phyloP scores from a whole-genome alignment of 2,113 vertebrate genomes.

The Misgurnus anguillicaudatus region DNA sequence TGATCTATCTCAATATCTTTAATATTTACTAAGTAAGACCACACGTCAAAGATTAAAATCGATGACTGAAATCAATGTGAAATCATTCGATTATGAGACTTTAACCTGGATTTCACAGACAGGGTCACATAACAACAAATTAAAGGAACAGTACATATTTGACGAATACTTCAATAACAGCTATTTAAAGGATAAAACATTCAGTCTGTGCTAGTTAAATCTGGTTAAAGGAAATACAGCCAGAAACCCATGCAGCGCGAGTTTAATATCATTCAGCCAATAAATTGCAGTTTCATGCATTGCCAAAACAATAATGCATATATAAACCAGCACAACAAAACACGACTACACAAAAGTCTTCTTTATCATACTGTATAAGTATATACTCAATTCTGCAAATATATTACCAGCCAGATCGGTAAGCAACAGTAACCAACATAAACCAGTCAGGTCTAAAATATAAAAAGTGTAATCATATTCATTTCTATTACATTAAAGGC shows the following conservation, averaged over 20 bases:
- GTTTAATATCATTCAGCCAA: slow-evolving; percentile 13
- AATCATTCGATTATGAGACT: too few relatives aligned
- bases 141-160: not conserved
- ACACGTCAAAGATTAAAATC: too few relatives aligned
- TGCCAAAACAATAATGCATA: slow-evolving; percentile 23
- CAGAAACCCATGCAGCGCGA: not conserved
- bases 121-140: slow-evolving; percentile 1
- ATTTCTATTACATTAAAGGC: too few relatives aligned
- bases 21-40: too few relatives aligned
- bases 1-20: too few relatives aligned
- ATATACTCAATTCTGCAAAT: too few relatives aligned
- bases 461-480: too few relatives aligned
- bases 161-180: not conserved
- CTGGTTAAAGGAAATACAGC: slow-evolving; percentile 14
- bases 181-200: not conserved
- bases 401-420: too few relatives aligned
- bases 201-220: not conserved
- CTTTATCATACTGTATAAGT: not conserved
- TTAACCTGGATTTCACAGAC: too few relatives aligned
- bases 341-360: not conserved
- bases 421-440: too few relatives aligned
- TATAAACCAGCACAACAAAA: not conserved
- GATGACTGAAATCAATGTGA: too few relatives aligned
- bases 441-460: too few relatives aligned
- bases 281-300: slow-evolving; percentile 13